Conservation (phyloP, 2,797 vertebrate genomes). For the Heliangelus exortis region DNA sequence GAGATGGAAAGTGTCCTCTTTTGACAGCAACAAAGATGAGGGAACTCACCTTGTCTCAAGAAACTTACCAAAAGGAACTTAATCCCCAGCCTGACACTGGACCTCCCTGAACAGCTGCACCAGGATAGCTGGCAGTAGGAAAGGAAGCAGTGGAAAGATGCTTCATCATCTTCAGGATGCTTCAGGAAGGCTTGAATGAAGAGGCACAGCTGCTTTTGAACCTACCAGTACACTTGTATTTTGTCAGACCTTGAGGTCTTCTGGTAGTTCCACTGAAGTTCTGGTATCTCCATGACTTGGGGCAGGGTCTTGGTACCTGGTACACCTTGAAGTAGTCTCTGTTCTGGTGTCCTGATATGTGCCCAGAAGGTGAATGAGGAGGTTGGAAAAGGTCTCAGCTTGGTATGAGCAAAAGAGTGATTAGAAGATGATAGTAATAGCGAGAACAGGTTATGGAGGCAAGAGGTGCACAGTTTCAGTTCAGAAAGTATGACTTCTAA, state of each 20-base stretch:
- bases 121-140: background rate
- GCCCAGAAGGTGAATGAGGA: background rate
- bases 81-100: background rate
- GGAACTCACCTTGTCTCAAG: background rate
- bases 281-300: background rate
- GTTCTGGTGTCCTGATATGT: background rate
- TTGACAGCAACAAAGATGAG: background rate
- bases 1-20: background rate
- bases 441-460: background rate
- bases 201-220: background rate
- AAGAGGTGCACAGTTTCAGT: background rate
- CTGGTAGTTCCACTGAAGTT: background rate
- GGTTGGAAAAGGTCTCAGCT: background rate
- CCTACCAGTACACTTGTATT: background rate
- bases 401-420: background rate
- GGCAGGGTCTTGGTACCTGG: background rate
- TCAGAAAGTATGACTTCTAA: background rate
- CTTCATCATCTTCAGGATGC: rapidly evolving
- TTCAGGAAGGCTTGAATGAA: background rate
- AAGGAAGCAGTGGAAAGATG: rapidly evolving
- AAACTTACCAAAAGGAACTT: background rate
- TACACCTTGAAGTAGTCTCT: background rate
- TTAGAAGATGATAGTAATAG: background rate
- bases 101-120: background rate
- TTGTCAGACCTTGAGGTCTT: background rate